These are phyloP conservation scores for Cryptus viduatorius DNA, from an alignment of 2,888 invertebrate genomes.

Conservation along the genomic window DNA sequence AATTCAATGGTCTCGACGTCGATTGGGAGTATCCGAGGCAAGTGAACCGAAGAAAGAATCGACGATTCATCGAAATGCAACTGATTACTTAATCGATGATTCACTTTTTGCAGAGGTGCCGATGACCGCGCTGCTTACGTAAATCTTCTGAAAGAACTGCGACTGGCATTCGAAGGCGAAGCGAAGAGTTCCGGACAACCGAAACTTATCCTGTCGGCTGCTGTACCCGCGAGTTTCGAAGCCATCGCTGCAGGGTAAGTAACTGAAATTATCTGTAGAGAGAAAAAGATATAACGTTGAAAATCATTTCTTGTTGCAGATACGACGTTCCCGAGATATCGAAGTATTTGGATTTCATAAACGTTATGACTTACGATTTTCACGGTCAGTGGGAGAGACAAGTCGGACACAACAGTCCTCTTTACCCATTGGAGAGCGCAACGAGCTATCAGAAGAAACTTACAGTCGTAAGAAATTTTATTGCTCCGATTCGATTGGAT, in stretches of 20 bases:
- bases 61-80: not conserved
- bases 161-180: conserved; percentile 96
- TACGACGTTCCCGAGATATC: conserved; percentile 97
- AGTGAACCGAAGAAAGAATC: conserved; percentile 58
- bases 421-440: conserved; percentile 95
- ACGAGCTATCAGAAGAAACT: conserved; percentile 97
- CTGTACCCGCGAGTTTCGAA: conserved; percentile 97
- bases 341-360: conserved; percentile 97
- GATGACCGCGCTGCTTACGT: conserved; percentile 95
- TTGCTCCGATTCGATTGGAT: not conserved
- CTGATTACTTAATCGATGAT: not conserved
- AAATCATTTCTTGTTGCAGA: conserved; percentile 75
- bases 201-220: conserved; percentile 92
- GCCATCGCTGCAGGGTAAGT: conserved; percentile 94
- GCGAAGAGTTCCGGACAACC: conserved; percentile 95
- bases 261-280: not conserved
- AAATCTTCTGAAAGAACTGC: conserved; percentile 93
- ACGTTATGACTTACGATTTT: conserved; percentile 98
- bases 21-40: conserved; percentile 97
- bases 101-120: conserved; percentile 88
- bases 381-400: conserved; percentile 98
- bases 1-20: conserved; percentile 96
- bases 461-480: conserved; percentile 90
- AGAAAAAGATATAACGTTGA: not conserved
- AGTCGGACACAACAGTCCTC: conserved; percentile 96